Base-by-base conservation (phyloP, 2,888 invertebrate species). In the Oxystoma pomonae region DNA sequence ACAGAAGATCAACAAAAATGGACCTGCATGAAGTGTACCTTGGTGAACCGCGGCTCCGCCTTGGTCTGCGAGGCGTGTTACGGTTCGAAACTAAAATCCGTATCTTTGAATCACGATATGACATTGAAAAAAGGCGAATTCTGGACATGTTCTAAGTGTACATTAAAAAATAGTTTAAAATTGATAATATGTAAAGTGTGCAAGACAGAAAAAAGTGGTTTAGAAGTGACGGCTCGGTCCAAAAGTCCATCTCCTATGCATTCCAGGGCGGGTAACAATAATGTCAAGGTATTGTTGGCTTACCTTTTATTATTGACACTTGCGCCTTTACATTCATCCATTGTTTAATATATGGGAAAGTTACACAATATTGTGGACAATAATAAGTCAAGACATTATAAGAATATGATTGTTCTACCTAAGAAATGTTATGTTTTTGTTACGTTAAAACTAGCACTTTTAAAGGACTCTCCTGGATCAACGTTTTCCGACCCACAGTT, bases 1-100 rank as follows among this genome's bases (percentile, higher is more conserved):
- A 18, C 59, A 1, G 58, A 65, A 19, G 79, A 79, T 21, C 81
- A 81, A 62, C 82, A 80, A 68, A 82, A 86, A 65, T 96, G 96
- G 96, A 87, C 91, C 16, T 96, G 96, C 78, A 86, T 87, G 67
- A 91, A 93, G 71, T 96, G 96, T 77, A 96, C 96, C 1, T 82
- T 95, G 63, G 85, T 93, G 20, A 96, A 96, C 80, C 86, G 89
- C 17, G 82, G 85, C 0, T 81, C 85, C 19, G 86, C 88, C 0
- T 83, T 86, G 65, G 88, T 89, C 0, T 96, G 96, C 77, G 90
- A 90, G 12, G 94, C 92, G 0, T 96, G 96, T 77, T 92, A 92
- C 52, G 92, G 92, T n/a, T 90, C 92, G 0, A 89, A 90, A 71
- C 82, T 92, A 5, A 86, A 87, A 67, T 89, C 90, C 69, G 83